Base-by-base conservation (phyloP, 2,113 vertebrate genomes). In the Turdus rufiventris region DNA sequence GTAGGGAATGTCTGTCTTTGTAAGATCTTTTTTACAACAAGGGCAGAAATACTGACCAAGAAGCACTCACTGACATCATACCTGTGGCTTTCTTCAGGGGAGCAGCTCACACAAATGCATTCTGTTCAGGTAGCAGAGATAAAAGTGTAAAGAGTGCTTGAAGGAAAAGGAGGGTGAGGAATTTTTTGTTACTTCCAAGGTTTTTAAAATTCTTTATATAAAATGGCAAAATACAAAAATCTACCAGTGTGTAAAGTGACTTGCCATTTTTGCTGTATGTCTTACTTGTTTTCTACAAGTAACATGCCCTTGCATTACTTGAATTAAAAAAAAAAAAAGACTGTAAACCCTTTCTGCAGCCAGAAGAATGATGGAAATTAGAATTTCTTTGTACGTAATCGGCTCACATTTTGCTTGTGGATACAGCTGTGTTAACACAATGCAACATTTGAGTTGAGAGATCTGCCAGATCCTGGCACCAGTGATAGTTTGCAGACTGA, bases 391-490 rank as follows among this genome's bases (percentile, higher is more conserved):
- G 65, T 96, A 91, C 96, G 91, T 91, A 97, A 92, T 97, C 93
- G 92, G 85, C 79, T 95, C 12, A 26, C 85, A 97, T 96, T 83
- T 93, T 96, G 62, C 94, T 93, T 98, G 97, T 98, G 94, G 96
- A 85, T 97, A 97, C 98, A 98, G 98, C 98, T 98, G 98, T 97
- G 38, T 94, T 97, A 97, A 97, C 96, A 98, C 98, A 98, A 98
- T 97, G 97, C 97, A 94, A 97, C 95, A 11, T 97, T 98, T 98
- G 97, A 98, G 91, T 95, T 75, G 70, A 74, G 93, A 93, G 89
- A 77, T 95, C 96, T 96, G 93, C 23, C 89, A 85, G 97, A 89
- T 96, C 97, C 96, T 98, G 98, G 98, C 98, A 98, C 96, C 87
- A 36, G 4, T 10, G 66, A 56, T 29, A 85, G 94, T 96, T 97